These are phyloP conservation scores for Ooceraea biroi DNA, from an alignment of 1,140 invertebrate genomes.

Conservation along the genomic window DNA sequence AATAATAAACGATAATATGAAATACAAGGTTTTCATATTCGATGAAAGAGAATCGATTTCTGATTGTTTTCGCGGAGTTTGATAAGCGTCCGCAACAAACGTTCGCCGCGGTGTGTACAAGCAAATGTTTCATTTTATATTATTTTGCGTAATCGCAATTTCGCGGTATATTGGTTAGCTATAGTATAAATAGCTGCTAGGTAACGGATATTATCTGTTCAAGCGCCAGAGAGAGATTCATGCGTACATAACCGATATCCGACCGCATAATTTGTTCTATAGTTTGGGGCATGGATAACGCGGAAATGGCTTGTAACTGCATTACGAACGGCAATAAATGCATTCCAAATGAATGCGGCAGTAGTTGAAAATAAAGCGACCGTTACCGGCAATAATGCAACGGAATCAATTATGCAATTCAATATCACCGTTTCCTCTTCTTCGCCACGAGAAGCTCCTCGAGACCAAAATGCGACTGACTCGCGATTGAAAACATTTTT, in stretches of 20 bases:
- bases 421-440: background rate
- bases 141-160: background rate
- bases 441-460: too few relatives aligned
- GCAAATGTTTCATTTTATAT: slow-evolving; percentile 30
- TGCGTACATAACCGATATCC: slow-evolving; percentile 55
- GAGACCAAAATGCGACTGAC: too few relatives aligned
- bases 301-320: slow-evolving; percentile 38
- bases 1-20: background rate
- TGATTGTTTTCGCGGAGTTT: background rate
- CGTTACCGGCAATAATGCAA: background rate
- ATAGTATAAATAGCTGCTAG: slow-evolving; percentile 39
- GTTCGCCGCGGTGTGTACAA: background rate
- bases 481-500: too few relatives aligned
- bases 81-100: background rate
- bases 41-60: background rate
- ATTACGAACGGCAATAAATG: slow-evolving; percentile 47
- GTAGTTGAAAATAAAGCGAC: slow-evolving; percentile 23
- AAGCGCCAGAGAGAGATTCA: slow-evolving; percentile 50
- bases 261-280: slow-evolving; percentile 62
- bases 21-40: background rate
- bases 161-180: slow-evolving; percentile 7
- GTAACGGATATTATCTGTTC: slow-evolving; percentile 60
- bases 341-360: slow-evolving; percentile 4
- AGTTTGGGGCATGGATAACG: slow-evolving; percentile 49
- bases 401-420: background rate